Evolutionary conservation across 2,888 invertebrate species (phyloP).

Genomic region (Andrena fulva): DNA sequence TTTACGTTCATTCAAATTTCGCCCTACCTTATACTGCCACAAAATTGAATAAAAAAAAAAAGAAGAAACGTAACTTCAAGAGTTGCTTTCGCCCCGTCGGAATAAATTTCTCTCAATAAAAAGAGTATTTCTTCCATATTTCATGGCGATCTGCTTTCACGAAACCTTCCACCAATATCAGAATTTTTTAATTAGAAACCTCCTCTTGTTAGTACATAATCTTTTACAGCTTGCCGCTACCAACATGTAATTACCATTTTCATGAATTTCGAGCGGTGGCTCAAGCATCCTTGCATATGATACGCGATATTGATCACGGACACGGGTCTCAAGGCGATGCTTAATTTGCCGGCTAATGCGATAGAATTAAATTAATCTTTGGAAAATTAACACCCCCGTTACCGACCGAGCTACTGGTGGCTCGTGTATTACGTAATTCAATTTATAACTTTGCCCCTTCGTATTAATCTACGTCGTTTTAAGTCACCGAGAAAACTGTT

Average conservation of each 20-base stretch:
- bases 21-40: too few relatives aligned
- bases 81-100: too few relatives aligned
- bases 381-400: slow-evolving; percentile 20
- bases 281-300: not conserved
- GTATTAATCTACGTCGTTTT: slow-evolving; percentile 15
- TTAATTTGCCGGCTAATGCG: slow-evolving; percentile 30
- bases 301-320: slow-evolving; percentile 10
- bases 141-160: too few relatives aligned
- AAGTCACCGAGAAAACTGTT: not conserved
- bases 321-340: slow-evolving; percentile 8
- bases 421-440: slow-evolving; percentile 17
- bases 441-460: slow-evolving; percentile 27
- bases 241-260: not conserved
- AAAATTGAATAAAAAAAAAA: too few relatives aligned
- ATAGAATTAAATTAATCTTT: slow-evolving; percentile 35
- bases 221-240: not conserved
- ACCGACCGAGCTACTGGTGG: slow-evolving; percentile 10
- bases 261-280: not conserved
- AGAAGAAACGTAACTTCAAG: too few relatives aligned
- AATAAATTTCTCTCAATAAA: not conserved
- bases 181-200: too few relatives aligned
- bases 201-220: not conserved
- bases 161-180: too few relatives aligned
- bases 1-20: too few relatives aligned
- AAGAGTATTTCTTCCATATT: not conserved